Evolutionary conservation across 2,888 invertebrate genomes (phyloP).

Genomic region (Macropis europaea): DNA sequence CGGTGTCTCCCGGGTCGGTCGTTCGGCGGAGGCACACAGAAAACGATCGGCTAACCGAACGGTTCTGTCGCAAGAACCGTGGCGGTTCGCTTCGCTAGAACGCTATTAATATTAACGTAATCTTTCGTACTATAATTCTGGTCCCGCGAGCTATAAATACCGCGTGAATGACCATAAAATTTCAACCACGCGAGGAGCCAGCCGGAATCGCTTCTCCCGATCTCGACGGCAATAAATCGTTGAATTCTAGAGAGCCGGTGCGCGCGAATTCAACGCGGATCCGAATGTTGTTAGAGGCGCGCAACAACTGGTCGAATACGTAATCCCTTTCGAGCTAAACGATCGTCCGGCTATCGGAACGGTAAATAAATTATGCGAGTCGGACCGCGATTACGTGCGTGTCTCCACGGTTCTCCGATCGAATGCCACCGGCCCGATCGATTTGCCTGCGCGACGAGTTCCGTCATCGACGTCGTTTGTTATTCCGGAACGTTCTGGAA

Average conservation of each 20-base stretch:
- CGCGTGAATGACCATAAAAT: constrained; percentile 42
- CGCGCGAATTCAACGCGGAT: constrained; percentile 30
- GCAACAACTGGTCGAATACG: constrained; percentile 39
- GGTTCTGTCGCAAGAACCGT: constrained; percentile 18
- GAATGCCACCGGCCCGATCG: neutral
- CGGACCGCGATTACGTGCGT: constrained; percentile 3
- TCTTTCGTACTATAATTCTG: constrained; percentile 37
- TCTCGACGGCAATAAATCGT: constrained; percentile 38
- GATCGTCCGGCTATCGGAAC: constrained; percentile 20
- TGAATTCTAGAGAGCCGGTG: constrained; percentile 25
- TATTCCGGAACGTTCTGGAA: neutral
- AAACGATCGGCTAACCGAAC: constrained; percentile 10
- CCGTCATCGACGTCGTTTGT: neutral
- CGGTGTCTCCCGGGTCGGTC: no score
- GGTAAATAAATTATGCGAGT: constrained; percentile 41
- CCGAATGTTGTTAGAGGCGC: constrained; percentile 29
- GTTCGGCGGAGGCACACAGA: neutral
- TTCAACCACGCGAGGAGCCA: constrained; percentile 32
- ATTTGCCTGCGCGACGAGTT: neutral
- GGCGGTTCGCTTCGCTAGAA: constrained; percentile 7
- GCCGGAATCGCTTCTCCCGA: constrained; percentile 21
- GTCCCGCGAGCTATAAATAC: constrained; percentile 36
- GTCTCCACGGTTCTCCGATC: constrained; percentile 3
- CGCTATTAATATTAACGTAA: constrained; percentile 43
- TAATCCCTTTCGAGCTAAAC: constrained; percentile 45